phyloP scores from a whole-genome alignment of 2,113 vertebrate genomes.

The Xiphophorus couchianus region DNA sequence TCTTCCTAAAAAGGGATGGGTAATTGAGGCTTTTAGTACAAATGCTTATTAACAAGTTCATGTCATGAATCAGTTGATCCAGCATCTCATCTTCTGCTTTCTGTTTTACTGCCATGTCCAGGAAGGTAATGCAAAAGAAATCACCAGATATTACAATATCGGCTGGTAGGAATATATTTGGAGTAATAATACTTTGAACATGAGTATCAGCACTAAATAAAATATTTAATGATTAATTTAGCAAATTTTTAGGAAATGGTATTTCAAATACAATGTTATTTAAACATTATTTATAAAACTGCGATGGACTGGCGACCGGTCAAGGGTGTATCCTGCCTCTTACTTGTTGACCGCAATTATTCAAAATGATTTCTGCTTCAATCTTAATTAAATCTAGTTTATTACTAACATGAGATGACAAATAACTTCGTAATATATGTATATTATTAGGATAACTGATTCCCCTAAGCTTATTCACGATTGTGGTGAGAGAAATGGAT shows the following conservation, averaged over 20 bases:
- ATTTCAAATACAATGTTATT: background rate
- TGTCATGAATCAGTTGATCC: background rate
- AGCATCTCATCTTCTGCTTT: slow-evolving; percentile 4
- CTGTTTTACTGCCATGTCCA: background rate
- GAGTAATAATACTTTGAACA: background rate
- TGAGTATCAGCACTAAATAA: background rate
- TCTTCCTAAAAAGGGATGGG: background rate
- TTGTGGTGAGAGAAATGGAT: too few species aligned
- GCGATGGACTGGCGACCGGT: too few species aligned
- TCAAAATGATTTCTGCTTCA: too few species aligned
- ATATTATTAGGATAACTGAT: too few species aligned
- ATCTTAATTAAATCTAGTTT: too few species aligned
- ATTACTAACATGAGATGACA: too few species aligned
- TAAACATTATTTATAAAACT: too few species aligned
- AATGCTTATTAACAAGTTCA: slow-evolving; percentile 18
- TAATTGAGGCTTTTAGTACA: slow-evolving; percentile 13
- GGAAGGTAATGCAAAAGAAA: background rate
- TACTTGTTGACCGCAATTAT: too few species aligned
- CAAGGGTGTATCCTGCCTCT: too few species aligned
- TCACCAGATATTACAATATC: background rate
- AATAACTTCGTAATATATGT: too few species aligned
- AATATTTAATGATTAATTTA: background rate
- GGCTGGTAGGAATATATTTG: background rate
- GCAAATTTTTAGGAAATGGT: background rate
- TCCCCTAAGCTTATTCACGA: too few species aligned